These are phyloP conservation scores for Atethmia centrago DNA, from an alignment of 2,888 invertebrate genomes.

Conservation along the genomic window DNA sequence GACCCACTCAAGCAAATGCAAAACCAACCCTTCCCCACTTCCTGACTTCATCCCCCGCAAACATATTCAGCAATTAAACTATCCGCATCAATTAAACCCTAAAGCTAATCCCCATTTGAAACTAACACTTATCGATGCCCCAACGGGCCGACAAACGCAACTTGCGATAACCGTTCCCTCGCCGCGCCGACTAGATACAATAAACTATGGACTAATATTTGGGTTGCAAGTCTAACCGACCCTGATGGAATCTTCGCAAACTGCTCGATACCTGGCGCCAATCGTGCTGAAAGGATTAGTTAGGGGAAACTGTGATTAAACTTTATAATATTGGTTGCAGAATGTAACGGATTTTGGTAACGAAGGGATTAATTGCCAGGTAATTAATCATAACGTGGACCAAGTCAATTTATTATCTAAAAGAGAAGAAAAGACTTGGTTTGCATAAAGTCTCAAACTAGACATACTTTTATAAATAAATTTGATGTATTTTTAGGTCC, in stretches of 20 bases:
- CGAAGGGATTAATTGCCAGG: conserved; percentile 16
- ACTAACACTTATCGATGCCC: conserved; percentile 71
- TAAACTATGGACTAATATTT: conserved; percentile 79
- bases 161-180: conserved; percentile 75
- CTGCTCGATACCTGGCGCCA: conserved; percentile 40
- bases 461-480: no score
- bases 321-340: conserved; percentile 28
- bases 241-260: conserved; percentile 49
- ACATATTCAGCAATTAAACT: conserved; percentile 64
- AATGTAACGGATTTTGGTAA: conserved; percentile 8
- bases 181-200: conserved; percentile 71
- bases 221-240: conserved; percentile 73
- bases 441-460: no score
- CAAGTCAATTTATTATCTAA: background rate
- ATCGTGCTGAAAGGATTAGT: conserved; percentile 47
- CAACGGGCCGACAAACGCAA: conserved; percentile 65
- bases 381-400: background rate
- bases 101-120: conserved; percentile 65
- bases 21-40: conserved; percentile 4
- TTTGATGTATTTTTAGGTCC: no score
- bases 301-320: conserved; percentile 48
- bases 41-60: conserved; percentile 25
- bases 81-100: conserved; percentile 70
- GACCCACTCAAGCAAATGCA: conserved; percentile 3
- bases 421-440: no score